Base-by-base conservation (phyloP, 1,140 invertebrate species). In the Zaprionus camerounensis region DNA sequence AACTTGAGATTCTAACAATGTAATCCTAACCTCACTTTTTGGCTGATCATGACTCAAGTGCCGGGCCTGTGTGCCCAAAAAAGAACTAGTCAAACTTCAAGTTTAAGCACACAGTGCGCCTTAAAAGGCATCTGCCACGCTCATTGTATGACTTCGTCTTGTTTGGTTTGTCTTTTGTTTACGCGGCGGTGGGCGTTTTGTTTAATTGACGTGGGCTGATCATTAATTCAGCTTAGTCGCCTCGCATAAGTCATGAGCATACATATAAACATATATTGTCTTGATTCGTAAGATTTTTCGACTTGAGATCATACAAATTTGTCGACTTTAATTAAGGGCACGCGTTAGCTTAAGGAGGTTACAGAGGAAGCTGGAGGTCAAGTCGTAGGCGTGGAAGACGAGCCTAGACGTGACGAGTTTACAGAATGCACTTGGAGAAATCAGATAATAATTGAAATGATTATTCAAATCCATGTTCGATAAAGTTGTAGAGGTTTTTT, bases 271-370 rank as follows among this genome's bases (percentile, higher is more conserved):
- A 34, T 34, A 34, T 13, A 22, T 20, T 24, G 46, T 51, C 20
- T 51, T 51, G 46, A 51, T 51, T 51, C 20, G 4, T 24, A 5
- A 22, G 46, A 22, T 51, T 51, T 51, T 51, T 17, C n/a, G 41
- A 20, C 11, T 24, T 24, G 51, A 65, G 55, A 38, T 76, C 53
- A 56, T 22, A 59, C 11, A 84, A 78, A 78, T 56, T 73, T 68
- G 67, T 65, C 63, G 58, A 41, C 17, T 64, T 77, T 84, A 87
- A 87, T 84, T 88, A 88, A 81, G 71, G 71, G 81, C 82, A 85
- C 59, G 64, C 75, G 65, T 70, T 51, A 64, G 63, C 46, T 67
- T 56, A 31, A 69, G 74, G 64, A 73, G 80, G 53, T 71, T 41
- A 24, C 31, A 26, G 34, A 56, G 64, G 69, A 53, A 73, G 68